A percentile compares a stretch with the other conserved stretches of the same genome.
Conservation (phyloP, 2,113 vertebrate species). For the Marcusenius ussheri region DNA sequence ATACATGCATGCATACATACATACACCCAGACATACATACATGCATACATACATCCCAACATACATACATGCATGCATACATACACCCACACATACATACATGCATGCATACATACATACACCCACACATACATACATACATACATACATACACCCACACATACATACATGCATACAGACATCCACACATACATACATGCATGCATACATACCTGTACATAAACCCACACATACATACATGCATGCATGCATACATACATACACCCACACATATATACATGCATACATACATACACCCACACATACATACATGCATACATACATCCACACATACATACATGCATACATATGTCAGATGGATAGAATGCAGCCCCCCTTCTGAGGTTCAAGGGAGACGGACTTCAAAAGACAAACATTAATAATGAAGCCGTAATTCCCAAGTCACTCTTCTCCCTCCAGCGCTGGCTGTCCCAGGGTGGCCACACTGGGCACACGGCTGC, state of each 20-base stretch:
- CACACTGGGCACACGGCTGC: slow-evolving; percentile 54
- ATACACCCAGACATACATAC: no score
- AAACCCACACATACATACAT: no score
- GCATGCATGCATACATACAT: background rate
- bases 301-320: background rate
- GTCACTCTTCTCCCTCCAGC: slow-evolving; percentile 34
- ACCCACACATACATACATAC: no score
- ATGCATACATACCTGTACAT: background rate
- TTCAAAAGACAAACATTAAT: slow-evolving; percentile 52
- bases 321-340: background rate
- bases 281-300: background rate
- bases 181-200: background rate
- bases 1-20: no score
- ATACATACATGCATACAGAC: background rate
- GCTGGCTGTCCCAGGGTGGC: slow-evolving; percentile 37
- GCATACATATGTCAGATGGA: background rate
- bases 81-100: no score
- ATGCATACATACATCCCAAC: no score
- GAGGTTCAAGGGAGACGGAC: slow-evolving; percentile 40
- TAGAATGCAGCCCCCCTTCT: slow-evolving; percentile 30
- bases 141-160: background rate
- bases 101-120: no score
- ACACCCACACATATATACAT: background rate
- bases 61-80: no score
- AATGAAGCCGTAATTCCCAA: slow-evolving; percentile 48